phyloP scores from a whole-genome alignment of 2,797 vertebrate genomes.

The Yasuhikotakia modesta region DNA sequence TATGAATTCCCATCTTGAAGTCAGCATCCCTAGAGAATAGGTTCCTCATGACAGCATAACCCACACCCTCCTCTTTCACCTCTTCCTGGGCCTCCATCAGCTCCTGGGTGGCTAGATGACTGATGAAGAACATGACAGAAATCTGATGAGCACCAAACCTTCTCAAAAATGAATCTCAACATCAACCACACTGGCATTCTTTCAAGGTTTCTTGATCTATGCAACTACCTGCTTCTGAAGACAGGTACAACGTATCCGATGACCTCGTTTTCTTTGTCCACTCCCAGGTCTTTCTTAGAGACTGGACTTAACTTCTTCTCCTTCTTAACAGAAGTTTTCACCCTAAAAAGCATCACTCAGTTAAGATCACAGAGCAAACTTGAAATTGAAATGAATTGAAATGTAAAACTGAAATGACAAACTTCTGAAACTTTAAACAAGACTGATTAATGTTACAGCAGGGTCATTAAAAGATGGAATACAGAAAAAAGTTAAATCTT shows the following conservation, averaged over 20 bases:
- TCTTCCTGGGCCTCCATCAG: slow-evolving; percentile 87
- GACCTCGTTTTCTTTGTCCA: slow-evolving; percentile 81
- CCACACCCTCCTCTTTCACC: slow-evolving; percentile 87
- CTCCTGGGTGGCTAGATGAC: slow-evolving; percentile 81
- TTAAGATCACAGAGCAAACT: neutral
- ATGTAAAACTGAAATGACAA: neutral
- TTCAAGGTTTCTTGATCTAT: neutral
- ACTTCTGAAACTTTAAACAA: neutral
- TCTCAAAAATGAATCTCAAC: neutral
- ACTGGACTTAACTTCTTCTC: slow-evolving; percentile 82
- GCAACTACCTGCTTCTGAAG: slow-evolving; percentile 86
- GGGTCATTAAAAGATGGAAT: slow-evolving; percentile 11
- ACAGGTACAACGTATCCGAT: slow-evolving; percentile 89
- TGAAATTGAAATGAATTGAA: too few relatives aligned
- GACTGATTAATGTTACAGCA: neutral
- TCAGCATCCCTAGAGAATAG: slow-evolving; percentile 84
- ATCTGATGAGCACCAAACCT: neutral
- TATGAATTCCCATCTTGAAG: slow-evolving; percentile 78
- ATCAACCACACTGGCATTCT: neutral
- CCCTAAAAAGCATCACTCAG: slow-evolving; percentile 31
- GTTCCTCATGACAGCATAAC: slow-evolving; percentile 92
- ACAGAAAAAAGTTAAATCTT: slow-evolving; percentile 5
- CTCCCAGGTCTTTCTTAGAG: slow-evolving; percentile 83
- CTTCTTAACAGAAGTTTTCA: slow-evolving; percentile 76
- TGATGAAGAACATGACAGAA: slow-evolving; percentile 60